Base-by-base conservation (phyloP, 2,888 invertebrate genomes). In the Limnephilus rhombicus region DNA sequence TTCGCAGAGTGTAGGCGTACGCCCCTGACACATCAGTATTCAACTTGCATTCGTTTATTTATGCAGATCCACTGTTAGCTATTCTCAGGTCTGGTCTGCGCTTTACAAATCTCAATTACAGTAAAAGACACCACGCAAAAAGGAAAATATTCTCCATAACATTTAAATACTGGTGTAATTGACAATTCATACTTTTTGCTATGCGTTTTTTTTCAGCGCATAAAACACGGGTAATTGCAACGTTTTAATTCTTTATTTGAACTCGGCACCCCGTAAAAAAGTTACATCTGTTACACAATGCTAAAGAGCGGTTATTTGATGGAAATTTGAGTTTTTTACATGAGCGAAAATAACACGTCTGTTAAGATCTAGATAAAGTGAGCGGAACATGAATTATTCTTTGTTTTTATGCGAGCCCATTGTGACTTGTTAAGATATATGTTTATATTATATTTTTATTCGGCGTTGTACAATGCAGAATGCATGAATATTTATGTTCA, bases 31-130 rank as follows among this genome's bases (percentile, higher is more conserved):
- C 85, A 49, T 49, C n/a, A 45, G 31, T 85, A 85, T 85, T 85
- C 85, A 29, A 37, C 12, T 45, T n/a, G 24, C 45, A 85, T 85
- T 85, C 37, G 18, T 85, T 85, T 29, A 85, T 85, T 45, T 85
- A 41, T 41, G 85, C 45, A 85, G 85, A 85, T 85, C 45, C 85
- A 85, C 85, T 85, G 85, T 85, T 85, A 85, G 85, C 45, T 85
- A 85, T 24, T 85, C 85, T n/a, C 85, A n/a, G 18, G 9, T 85
- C 85, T 85, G 24, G n/a, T 49, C 85, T 41, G 49, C 85, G n/a
- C 45, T 29, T 45, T 13, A 18, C 12, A n/a, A n/a, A 85, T 85
- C 4, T 41, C 15, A 24, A 13, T 24, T 45, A n/a, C 85, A 45
- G 85, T 41, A 85, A 9, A 24, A n/a, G 49, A 41, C 85, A 85